phyloP scores from a whole-genome alignment of 2,797 vertebrate genomes.

The Sebastes ruberrimus region DNA sequence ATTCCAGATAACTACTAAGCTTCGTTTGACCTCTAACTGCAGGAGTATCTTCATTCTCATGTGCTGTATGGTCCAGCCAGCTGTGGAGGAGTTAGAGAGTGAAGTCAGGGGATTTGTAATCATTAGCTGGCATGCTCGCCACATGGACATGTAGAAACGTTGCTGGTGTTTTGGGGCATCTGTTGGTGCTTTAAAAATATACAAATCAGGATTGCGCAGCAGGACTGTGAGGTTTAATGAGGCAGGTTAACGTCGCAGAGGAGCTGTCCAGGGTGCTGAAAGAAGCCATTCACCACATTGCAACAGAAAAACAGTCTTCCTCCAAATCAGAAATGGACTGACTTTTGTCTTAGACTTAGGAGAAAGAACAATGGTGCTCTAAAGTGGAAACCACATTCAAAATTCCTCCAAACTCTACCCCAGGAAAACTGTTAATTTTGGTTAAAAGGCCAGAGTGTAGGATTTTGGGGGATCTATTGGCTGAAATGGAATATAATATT shows the following conservation, averaged over 20 bases:
- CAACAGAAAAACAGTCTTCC: neutral
- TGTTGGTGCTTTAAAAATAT: neutral
- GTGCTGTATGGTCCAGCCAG: neutral
- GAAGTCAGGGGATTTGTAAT: neutral
- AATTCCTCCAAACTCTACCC: neutral
- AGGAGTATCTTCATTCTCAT: neutral
- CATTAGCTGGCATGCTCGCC: neutral
- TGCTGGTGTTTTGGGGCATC: neutral
- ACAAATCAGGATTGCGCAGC: neutral
- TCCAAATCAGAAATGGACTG: neutral
- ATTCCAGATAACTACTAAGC: neutral
- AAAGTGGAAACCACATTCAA: neutral
- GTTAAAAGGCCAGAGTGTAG: too few relatives aligned
- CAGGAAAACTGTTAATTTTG: neutral
- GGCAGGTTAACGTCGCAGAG: neutral
- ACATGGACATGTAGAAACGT: neutral
- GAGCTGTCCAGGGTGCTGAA: conserved; percentile 36
- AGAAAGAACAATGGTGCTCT: neutral
- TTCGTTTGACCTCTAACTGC: neutral
- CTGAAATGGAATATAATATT: too few relatives aligned
- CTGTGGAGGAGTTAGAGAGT: neutral
- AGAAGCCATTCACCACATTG: neutral
- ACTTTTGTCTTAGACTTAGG: neutral
- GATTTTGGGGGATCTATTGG: fast-evolving
- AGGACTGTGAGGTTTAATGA: neutral